A percentile compares a stretch with the other conserved stretches of the same genome.
Evolutionary conservation across 1,140 invertebrate species (phyloP).

Genomic region (Procambarus clarkii): DNA sequence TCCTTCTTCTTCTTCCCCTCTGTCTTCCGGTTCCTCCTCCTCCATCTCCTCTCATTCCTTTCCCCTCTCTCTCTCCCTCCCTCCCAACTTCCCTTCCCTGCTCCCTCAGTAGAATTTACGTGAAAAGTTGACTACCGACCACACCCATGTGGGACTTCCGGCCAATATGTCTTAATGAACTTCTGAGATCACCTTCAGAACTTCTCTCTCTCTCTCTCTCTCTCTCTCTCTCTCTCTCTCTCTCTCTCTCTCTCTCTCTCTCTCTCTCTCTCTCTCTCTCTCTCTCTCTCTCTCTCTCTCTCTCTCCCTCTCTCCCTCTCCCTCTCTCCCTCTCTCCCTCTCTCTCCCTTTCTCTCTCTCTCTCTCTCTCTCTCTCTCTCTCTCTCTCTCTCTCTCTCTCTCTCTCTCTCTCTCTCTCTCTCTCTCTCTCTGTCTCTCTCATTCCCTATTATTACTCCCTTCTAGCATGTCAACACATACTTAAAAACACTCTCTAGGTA

Average conservation of each 20-base stretch:
- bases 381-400: not conserved
- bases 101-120: conserved; percentile 43
- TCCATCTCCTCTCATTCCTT: not conserved
- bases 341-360: not conserved
- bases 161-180: conserved; percentile 64
- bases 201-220: no score
- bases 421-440: not conserved
- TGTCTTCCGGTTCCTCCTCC: not conserved
- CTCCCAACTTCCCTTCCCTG: not conserved
- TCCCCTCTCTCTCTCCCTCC: not conserved
- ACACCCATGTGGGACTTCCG: conserved; percentile 58
- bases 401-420: not conserved
- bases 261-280: not conserved
- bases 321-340: not conserved
- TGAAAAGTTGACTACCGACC: conserved; percentile 55
- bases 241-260: not conserved
- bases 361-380: not conserved
- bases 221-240: no score
- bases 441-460: not conserved
- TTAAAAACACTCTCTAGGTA: no score
- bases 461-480: no score
- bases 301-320: not conserved
- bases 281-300: not conserved
- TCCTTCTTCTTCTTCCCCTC: no score
- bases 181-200: conserved; percentile 15